Evolutionary conservation across 2,797 vertebrate species (phyloP).

Genomic region (Macroramphosus scolopax): DNA sequence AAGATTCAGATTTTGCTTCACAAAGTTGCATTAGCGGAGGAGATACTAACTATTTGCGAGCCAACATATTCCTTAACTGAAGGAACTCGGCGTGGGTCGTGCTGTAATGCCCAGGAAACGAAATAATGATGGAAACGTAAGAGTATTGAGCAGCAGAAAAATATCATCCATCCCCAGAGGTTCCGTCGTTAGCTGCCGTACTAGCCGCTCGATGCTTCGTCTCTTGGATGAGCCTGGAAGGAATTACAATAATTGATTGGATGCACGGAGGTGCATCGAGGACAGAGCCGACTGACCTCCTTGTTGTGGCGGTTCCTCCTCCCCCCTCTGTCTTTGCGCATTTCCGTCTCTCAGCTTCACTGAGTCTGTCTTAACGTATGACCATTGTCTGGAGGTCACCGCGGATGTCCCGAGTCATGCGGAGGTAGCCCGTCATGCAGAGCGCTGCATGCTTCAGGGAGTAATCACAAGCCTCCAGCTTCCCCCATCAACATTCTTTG

Average conservation of each 20-base stretch:
- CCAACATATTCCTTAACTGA: too few relatives aligned
- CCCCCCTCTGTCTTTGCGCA: slow-evolving; percentile 12
- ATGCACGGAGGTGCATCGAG: slow-evolving; percentile 43
- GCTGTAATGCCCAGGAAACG: slow-evolving; percentile 34
- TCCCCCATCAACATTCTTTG: slow-evolving; percentile 73
- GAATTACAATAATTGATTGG: slow-evolving; percentile 59
- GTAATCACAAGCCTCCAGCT: slow-evolving; percentile 73
- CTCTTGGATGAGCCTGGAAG: slow-evolving; percentile 39
- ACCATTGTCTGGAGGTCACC: slow-evolving; percentile 77
- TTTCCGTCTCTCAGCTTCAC: slow-evolving; percentile 42
- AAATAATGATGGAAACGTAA: slow-evolving; percentile 51
- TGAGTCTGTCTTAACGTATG: slow-evolving; percentile 48
- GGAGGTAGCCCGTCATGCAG: slow-evolving; percentile 68
- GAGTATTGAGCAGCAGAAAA: slow-evolving; percentile 34
- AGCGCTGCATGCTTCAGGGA: slow-evolving; percentile 73
- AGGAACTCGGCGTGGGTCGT: too few relatives aligned
- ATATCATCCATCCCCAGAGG: slow-evolving; percentile 27
- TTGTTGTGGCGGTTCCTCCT: slow-evolving; percentile 45
- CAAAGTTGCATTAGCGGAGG: slow-evolving; percentile 13
- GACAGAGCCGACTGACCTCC: slow-evolving; percentile 38
- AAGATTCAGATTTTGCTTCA: slow-evolving; percentile 29
- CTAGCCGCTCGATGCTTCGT: slow-evolving; percentile 41
- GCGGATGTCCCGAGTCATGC: slow-evolving; percentile 68
- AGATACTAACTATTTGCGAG: slow-evolving; percentile 22
- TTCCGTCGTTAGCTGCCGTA: slow-evolving; percentile 51